phyloP scores from a whole-genome alignment of 2,888 invertebrate genomes.

The Conops quadrifasciatus region DNA sequence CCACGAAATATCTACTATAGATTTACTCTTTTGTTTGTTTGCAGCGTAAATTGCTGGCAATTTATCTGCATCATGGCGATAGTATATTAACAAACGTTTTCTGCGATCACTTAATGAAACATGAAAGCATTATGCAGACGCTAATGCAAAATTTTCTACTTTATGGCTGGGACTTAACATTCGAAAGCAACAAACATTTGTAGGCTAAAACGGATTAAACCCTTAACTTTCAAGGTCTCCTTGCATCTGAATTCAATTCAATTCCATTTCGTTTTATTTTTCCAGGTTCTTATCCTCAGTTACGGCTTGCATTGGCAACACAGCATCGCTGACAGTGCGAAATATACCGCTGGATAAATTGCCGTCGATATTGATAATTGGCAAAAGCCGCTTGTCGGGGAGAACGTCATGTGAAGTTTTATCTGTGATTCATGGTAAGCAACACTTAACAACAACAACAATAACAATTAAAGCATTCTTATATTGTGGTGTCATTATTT shows the following conservation, averaged over 20 bases:
- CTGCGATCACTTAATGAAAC: slow-evolving; percentile 92
- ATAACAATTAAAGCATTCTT: too few species aligned
- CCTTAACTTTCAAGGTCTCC: background rate
- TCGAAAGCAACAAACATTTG: slow-evolving; percentile 85
- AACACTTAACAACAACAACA: too few species aligned
- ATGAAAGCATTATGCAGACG: slow-evolving; percentile 89
- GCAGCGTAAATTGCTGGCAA: slow-evolving; percentile 90
- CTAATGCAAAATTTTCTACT: slow-evolving; percentile 89
- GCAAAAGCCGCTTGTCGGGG: slow-evolving; percentile 71
- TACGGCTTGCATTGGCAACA: slow-evolving; percentile 79
- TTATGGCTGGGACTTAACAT: slow-evolving; percentile 98
- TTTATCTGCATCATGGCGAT: slow-evolving; percentile 96
- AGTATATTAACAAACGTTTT: slow-evolving; percentile 97
- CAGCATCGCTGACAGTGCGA: slow-evolving; percentile 84
- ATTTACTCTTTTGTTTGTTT: slow-evolving; percentile 34
- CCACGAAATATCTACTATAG: too few species aligned
- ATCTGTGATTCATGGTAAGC: slow-evolving; percentile 85
- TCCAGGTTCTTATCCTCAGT: slow-evolving; percentile 79
- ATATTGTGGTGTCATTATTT: background rate
- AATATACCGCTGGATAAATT: slow-evolving; percentile 86
- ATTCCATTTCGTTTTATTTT: background rate
- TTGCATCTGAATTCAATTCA: background rate
- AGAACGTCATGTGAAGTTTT: slow-evolving; percentile 90
- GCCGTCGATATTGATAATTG: slow-evolving; percentile 89
- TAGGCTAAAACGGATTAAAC: slow-evolving; percentile 58